Base-by-base conservation (phyloP, 2,113 vertebrate genomes). In the Rhabdornis inornatus region DNA sequence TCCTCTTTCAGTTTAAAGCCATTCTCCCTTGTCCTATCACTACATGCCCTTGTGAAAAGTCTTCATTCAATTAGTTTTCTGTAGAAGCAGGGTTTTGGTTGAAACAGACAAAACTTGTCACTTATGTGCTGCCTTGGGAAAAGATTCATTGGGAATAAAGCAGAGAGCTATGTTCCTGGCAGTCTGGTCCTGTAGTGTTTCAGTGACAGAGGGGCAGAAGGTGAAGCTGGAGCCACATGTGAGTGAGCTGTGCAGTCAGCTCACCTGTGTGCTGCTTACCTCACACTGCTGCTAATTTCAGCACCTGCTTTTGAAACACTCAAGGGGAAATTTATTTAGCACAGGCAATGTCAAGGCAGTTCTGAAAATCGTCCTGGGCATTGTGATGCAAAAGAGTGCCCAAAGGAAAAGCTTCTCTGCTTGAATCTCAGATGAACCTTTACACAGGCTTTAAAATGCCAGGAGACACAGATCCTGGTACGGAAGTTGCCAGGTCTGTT, bases 251-350 rank as follows among this genome's bases (percentile, higher is more conserved):
- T 44, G 79, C 55, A 52, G 35, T 33, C 47, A 1, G 63, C 68
- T 88, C 84, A 72, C 78, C 66, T 18, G 70, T 17, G 50, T 1
- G 0, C 84, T 19, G 31, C 55, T 83, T 80, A 33, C 89, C 82
- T 96, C 93, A 35, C 37, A 13, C 15, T 11, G n/a, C 44, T 10
- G 40, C 81, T 95, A 68, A 90, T 90, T 95, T 93, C 92, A 75
- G 85, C 76, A 64, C 64, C 72, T 86, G 56, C 57, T 87, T 87
- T 64, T 89, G 64, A 55, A 83, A 64, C 53, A 20, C 64, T 89
- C 74, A 39, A 60, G 13, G n/a, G 89, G 61, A 35, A 89, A 86
- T 81, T 94, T 89, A 65, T 92, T 84, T 61, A 94, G 93, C 37
- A 15, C 31, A 45, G 76, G 28, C 82, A 86, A 52, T 20, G 64